Percentiles rank a stretch among this genome's conserved stretches.
These are phyloP conservation scores for Ceramica pisi DNA, from an alignment of 2,888 invertebrate species.

Conservation along the genomic window DNA sequence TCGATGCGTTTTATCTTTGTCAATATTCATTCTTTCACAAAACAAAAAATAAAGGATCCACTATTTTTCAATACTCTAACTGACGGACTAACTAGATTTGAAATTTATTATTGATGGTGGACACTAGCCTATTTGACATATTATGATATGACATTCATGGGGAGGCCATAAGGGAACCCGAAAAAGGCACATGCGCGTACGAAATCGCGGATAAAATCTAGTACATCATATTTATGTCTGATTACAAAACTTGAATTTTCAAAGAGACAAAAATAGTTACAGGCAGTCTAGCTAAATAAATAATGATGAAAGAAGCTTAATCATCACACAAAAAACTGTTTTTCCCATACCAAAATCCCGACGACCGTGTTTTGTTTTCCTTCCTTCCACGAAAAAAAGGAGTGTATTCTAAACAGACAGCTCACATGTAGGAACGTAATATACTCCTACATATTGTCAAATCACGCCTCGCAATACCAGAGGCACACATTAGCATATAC, in stretches of 20 bases:
- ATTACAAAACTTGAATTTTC: not conserved
- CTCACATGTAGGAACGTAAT: slow-evolving; percentile 9
- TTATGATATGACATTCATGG: too few species aligned
- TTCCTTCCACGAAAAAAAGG: not conserved
- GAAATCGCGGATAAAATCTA: too few species aligned
- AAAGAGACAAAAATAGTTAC: not conserved
- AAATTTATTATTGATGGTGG: too few species aligned
- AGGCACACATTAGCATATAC: slow-evolving; percentile 36
- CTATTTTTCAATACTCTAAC: too few species aligned
- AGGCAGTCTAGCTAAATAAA: not conserved
- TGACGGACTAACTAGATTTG: too few species aligned
- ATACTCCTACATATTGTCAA: slow-evolving; percentile 40
- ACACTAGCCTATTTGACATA: too few species aligned
- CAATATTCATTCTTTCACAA: too few species aligned
- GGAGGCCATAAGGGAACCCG: too few species aligned
- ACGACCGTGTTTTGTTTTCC: slow-evolving; percentile 10
- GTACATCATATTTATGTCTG: too few species aligned
- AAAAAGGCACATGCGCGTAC: too few species aligned
- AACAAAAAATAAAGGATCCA: too few species aligned
- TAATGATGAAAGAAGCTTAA: not conserved
- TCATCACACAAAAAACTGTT: not conserved
- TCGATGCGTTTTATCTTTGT: too few species aligned
- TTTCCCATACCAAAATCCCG: not conserved
- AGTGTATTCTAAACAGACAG: slow-evolving; percentile 15
- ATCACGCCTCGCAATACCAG: slow-evolving; percentile 42